Evolutionary conservation across 2,113 vertebrate genomes (phyloP).

Genomic region (Pogonocichla stellata): DNA sequence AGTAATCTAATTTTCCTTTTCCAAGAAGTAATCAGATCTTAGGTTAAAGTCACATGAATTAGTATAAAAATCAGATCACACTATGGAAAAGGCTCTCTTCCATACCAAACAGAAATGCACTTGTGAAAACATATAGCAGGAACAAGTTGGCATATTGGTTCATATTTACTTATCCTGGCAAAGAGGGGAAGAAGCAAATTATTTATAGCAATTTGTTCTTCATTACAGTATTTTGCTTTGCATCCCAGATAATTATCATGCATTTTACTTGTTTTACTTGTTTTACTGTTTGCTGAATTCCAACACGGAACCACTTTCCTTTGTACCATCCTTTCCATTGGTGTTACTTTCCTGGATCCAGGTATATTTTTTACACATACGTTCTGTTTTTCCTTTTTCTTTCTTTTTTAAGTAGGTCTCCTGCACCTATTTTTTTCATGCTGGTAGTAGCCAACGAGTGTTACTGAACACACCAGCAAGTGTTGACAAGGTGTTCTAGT

Average conservation of each 20-base stretch:
- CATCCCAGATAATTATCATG: neutral
- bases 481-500: neutral
- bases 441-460: neutral
- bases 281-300: neutral
- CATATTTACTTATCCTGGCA: neutral
- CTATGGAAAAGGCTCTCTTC: neutral
- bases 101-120: neutral
- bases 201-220: neutral
- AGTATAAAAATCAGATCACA: neutral
- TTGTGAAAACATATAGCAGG: neutral
- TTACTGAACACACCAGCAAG: neutral
- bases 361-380: neutral
- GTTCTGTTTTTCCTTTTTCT: fast-evolving
- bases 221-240: neutral
- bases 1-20: neutral
- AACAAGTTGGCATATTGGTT: neutral
- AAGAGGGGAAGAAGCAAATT: neutral
- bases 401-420: neutral
- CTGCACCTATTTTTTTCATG: neutral
- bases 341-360: neutral
- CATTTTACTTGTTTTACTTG: neutral
- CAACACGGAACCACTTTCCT: neutral
- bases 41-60: neutral
- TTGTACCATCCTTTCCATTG: neutral
- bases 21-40: neutral